Evolutionary conservation across 2,797 vertebrate genomes (phyloP).

Genomic region (Tachyglossus aculeatus): DNA sequence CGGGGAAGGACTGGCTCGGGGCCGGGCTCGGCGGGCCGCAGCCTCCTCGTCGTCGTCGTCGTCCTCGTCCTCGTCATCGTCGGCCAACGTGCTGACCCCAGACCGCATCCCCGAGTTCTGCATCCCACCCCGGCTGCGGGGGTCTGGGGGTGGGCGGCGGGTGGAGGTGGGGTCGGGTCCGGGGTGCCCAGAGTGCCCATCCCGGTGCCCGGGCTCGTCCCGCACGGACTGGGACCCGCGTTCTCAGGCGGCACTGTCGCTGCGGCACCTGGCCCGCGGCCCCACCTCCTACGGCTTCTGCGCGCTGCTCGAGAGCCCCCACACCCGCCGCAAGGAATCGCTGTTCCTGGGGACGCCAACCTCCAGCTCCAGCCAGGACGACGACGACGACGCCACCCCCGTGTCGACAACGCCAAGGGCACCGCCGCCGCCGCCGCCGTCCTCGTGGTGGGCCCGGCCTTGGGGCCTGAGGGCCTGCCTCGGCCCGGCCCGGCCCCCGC

Average conservation of each 20-base stretch:
- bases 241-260: conserved; percentile 77
- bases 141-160: conserved; percentile 52
- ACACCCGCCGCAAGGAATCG: conserved; percentile 86
- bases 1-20: neutral
- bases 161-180: conserved; percentile 82
- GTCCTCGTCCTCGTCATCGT: neutral
- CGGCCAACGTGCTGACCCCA: conserved; percentile 74
- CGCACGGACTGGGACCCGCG: conserved; percentile 85
- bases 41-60: neutral
- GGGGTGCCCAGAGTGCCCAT: no score
- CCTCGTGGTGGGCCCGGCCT: conserved; percentile 58
- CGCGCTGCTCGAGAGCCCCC: conserved; percentile 83
- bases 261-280: conserved; percentile 29
- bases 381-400: no score
- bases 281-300: conserved; percentile 84
- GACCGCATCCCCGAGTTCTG: conserved; percentile 88
- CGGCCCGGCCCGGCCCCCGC: neutral
- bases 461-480: neutral
- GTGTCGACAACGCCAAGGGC: no score
- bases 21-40: neutral
- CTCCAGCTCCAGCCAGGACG: no score
- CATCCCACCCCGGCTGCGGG: conserved; percentile 81
- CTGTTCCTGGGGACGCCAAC: conserved; percentile 83
- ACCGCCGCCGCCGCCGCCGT: conserved; percentile 28
- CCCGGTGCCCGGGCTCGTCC: neutral